A percentile compares a stretch with the other conserved stretches of the same genome.
Evolutionary conservation across 1,140 invertebrate genomes (phyloP).

Genomic region (Cardiocondyla obscurior): DNA sequence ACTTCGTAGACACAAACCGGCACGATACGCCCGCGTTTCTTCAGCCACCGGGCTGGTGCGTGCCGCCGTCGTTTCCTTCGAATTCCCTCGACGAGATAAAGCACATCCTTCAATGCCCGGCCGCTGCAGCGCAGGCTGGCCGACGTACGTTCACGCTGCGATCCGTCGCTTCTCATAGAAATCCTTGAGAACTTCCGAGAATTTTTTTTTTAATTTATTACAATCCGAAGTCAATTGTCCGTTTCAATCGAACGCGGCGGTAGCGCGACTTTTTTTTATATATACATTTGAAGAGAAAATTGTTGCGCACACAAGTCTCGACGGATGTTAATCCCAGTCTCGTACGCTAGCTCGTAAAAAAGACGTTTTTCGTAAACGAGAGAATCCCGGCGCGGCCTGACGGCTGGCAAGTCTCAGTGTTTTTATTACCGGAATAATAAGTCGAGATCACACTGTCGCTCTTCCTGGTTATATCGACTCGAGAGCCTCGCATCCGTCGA

Average conservation of each 20-base stretch:
- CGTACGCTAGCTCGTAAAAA: neutral
- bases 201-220: no score
- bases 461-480: constrained; percentile 62
- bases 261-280: neutral
- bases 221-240: no score
- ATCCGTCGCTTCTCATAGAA: constrained; percentile 39
- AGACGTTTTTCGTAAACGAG: neutral
- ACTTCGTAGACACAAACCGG: constrained; percentile 64
- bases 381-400: neutral
- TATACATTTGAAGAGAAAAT: neutral
- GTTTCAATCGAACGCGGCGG: neutral
- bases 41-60: constrained; percentile 18
- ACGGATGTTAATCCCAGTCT: neutral
- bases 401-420: neutral
- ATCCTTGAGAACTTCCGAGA: constrained; percentile 19
- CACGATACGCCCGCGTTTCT: constrained; percentile 63
- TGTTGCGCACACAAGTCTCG: neutral
- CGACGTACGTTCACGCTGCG: constrained; percentile 66
- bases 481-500: constrained; percentile 61
- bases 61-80: constrained; percentile 34
- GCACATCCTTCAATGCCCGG: constrained; percentile 39
- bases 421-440: constrained; percentile 46
- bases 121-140: constrained; percentile 7
- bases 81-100: constrained; percentile 32
- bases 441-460: constrained; percentile 26